phyloP scores from a whole-genome alignment of 1,140 invertebrate genomes.

The Bombus waltoni region DNA sequence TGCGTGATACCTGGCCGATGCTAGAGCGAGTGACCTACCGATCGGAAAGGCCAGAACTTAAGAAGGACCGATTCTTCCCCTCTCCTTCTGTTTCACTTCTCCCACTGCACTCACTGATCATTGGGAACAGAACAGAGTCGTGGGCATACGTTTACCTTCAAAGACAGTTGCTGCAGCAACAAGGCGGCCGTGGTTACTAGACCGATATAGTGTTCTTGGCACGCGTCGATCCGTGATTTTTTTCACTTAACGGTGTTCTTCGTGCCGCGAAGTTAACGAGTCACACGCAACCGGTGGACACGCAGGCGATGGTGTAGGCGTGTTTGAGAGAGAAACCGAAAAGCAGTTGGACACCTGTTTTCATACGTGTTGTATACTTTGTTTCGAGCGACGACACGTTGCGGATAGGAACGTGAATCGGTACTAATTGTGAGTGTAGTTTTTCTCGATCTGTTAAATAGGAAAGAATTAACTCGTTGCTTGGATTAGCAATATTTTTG shows the following conservation, averaged over 20 bases:
- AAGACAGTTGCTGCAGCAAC: constrained; percentile 53
- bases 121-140: not conserved
- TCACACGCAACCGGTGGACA: too few relatives aligned
- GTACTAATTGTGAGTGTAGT: constrained; percentile 1
- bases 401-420: not conserved
- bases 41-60: constrained; percentile 11
- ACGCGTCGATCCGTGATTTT: not conserved
- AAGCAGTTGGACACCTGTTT: constrained; percentile 18
- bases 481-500: not conserved
- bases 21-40: not conserved
- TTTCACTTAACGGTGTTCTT: constrained; percentile 28
- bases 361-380: not conserved
- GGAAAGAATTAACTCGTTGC: not conserved
- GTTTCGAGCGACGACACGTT: too few relatives aligned
- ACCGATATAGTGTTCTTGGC: not conserved
- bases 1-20: not conserved
- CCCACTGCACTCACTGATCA: not conserved
- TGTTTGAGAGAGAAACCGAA: not conserved
- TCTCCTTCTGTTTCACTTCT: constrained; percentile 5
- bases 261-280: not conserved
- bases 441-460: not conserved
- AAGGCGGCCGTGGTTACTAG: constrained; percentile 5
- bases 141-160: constrained; percentile 42
- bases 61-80: constrained; percentile 38
- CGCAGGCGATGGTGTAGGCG: not conserved